phyloP scores from a whole-genome alignment of 2,113 vertebrate genomes.

The Mobula birostris region DNA sequence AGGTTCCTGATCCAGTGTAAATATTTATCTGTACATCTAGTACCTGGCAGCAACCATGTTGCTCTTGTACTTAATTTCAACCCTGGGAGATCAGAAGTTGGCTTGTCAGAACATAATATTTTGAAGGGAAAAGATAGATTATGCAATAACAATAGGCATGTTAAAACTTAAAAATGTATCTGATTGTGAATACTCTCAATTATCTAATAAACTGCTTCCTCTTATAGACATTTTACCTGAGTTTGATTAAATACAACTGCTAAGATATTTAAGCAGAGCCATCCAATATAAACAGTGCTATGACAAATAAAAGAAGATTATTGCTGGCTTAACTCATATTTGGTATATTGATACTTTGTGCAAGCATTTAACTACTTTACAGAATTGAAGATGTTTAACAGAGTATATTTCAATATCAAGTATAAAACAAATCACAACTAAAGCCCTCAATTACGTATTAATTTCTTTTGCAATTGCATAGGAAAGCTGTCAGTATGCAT shows the following conservation, averaged over 20 bases:
- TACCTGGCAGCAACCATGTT: not conserved
- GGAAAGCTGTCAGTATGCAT: not conserved
- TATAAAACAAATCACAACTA: not conserved
- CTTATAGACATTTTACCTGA: not conserved
- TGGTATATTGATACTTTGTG: too few relatives aligned
- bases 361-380: too few relatives aligned
- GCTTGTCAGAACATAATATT: not conserved
- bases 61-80: too few relatives aligned
- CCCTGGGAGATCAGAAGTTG: not conserved
- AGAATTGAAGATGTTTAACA: not conserved
- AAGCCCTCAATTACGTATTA: not conserved
- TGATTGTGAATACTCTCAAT: not conserved
- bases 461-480: not conserved
- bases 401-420: not conserved
- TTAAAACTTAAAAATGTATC: not conserved
- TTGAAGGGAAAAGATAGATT: not conserved
- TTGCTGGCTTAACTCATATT: too few relatives aligned
- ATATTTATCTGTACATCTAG: not conserved
- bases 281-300: not conserved
- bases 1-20: not conserved
- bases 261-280: not conserved
- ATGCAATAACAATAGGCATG: not conserved
- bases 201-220: not conserved
- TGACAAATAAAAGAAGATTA: not conserved
- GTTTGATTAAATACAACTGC: not conserved